phyloP scores from a whole-genome alignment of 2,113 vertebrate species.

The western clawed frog (Xenopus tropicalis) region DNA sequence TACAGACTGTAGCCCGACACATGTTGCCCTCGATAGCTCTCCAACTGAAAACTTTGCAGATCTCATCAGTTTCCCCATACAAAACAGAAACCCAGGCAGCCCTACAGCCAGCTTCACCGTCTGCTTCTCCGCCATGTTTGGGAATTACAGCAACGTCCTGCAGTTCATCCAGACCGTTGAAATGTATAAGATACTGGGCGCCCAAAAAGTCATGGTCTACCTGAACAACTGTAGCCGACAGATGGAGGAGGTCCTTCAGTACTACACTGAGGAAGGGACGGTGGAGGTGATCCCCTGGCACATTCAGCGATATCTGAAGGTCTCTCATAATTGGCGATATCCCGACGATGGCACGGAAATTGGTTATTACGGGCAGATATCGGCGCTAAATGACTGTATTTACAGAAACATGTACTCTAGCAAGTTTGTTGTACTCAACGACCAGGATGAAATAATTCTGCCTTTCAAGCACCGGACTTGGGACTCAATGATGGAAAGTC shows the following conservation, averaged over 20 bases:
- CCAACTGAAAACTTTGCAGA: no score
- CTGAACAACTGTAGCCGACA: not conserved
- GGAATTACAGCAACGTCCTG: conserved; percentile 30
- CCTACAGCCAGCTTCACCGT: conserved; percentile 20
- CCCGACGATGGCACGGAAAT: conserved; percentile 19
- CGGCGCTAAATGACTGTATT: conserved; percentile 47
- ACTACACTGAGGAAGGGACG: conserved; percentile 20
- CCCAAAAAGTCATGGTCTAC: conserved; percentile 24
- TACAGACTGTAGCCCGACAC: not conserved
- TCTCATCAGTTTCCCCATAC: not conserved
- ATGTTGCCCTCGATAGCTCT: not conserved
- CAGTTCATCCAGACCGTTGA: conserved; percentile 33
- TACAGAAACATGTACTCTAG: no score
- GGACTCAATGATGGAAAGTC: no score
- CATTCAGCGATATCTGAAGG: conserved; percentile 11
- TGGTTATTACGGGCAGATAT: conserved; percentile 45
- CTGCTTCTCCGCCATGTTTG: conserved; percentile 37
- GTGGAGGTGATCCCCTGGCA: conserved; percentile 31
- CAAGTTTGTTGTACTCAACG: no score
- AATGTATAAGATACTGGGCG: conserved; percentile 31
- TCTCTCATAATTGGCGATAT: not conserved
- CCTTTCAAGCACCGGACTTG: no score
- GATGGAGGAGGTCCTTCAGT: conserved; percentile 9
- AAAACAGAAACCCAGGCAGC: not conserved
- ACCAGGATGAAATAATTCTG: no score